Conservation (phyloP, 2,888 invertebrate species). For the Trypoxylon attenuatum region DNA sequence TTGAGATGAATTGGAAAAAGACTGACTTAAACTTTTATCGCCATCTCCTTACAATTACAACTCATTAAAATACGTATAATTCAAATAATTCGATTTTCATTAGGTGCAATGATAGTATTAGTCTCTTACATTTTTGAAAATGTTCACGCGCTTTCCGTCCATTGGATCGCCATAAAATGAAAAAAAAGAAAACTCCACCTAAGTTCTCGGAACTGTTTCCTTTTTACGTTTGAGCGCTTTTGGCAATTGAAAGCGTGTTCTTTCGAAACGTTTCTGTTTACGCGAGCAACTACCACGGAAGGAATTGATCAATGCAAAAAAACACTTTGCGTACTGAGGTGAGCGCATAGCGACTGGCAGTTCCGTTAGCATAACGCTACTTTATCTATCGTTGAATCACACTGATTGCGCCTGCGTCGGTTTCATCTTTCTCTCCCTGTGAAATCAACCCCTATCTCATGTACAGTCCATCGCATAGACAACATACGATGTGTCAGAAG, state of each 20-base stretch:
- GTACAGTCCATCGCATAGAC: not conserved
- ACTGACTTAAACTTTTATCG: not conserved
- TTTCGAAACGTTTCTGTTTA: slow-evolving; percentile 4
- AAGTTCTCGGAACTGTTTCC: not conserved
- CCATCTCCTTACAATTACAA: not conserved
- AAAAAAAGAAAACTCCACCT: not conserved
- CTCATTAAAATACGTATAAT: not conserved
- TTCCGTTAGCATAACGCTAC: slow-evolving; percentile 34
- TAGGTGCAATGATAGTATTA: too few relatives aligned
- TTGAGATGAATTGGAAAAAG: too few relatives aligned
- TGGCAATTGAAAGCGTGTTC: not conserved
- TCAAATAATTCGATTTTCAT: too few relatives aligned
- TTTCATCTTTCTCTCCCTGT: not conserved
- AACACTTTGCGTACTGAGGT: slow-evolving; percentile 45
- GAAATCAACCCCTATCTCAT: not conserved
- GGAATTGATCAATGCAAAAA: slow-evolving; percentile 46
- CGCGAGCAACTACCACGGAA: slow-evolving; percentile 11
- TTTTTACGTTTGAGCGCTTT: not conserved
- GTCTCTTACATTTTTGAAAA: slow-evolving; percentile 54
- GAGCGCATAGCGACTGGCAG: slow-evolving; percentile 54
- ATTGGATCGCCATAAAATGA: slow-evolving; percentile 54
- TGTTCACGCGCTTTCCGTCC: slow-evolving; percentile 49
- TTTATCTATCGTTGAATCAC: slow-evolving; percentile 46
- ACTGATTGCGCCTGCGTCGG: slow-evolving; percentile 48
- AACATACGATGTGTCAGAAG: not conserved